These are phyloP conservation scores for Rhamnusium bicolor DNA, from an alignment of 2,888 invertebrate species.

Conservation along the genomic window DNA sequence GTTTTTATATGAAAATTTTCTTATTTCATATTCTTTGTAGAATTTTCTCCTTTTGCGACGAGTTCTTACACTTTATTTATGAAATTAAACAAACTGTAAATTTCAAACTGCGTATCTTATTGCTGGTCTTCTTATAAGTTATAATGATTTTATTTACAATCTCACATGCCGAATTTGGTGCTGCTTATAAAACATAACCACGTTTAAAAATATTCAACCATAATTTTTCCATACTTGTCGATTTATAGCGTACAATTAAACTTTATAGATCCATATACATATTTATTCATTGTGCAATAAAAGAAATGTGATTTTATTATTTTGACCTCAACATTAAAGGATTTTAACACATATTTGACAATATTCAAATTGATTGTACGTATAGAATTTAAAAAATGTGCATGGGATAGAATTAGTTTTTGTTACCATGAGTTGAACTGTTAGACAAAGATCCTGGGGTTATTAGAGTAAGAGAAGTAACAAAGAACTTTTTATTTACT, in stretches of 20 bases:
- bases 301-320: not conserved
- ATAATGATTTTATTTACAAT: not conserved
- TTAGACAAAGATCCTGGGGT: not conserved
- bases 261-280: not conserved
- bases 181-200: not conserved
- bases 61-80: too few species aligned
- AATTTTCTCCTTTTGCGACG: too few species aligned
- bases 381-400: too few species aligned
- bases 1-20: too few species aligned
- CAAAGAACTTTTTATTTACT: not conserved
- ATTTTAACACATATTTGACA: too few species aligned
- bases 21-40: too few species aligned
- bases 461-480: not conserved
- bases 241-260: not conserved
- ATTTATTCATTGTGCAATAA: not conserved
- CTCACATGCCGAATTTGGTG: not conserved
- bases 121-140: too few species aligned
- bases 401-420: not conserved
- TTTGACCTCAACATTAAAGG: not conserved
- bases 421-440: not conserved
- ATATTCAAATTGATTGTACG: not conserved
- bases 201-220: not conserved
- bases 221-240: not conserved
- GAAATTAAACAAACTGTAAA: too few species aligned
- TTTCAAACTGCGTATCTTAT: not conserved